Evolutionary conservation across 2,797 vertebrate genomes (phyloP), one percentile per base, ranked within the genome.

Genomic region (Synaphobranchus kaupii): DNA sequence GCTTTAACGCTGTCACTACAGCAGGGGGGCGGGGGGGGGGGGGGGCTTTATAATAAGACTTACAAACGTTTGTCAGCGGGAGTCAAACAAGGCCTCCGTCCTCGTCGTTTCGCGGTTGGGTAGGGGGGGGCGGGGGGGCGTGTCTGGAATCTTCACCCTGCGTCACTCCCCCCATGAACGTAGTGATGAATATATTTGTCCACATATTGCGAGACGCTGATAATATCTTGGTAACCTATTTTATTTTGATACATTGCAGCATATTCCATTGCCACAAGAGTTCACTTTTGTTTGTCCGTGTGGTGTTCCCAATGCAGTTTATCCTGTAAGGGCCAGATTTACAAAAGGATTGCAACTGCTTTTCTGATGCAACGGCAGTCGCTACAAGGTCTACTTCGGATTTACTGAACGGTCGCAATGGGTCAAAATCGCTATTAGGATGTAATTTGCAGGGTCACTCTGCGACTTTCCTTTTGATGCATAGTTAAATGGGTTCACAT

Each of bases 1-100:
- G 94, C 93, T 95, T 95, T 92, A 92, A 89, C 87, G 76, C 91
- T 90, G 92, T 92, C 92, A 92, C 84, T 50, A 89, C 47, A 87
- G 89, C 90, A 89, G 90, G 88, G 80, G 54, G 93, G 90, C 91
- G 90, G 90, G 87, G 88, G 88, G 58, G 39, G 17, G 22, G 15
- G 34, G 47, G n/a, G 66, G 76, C 47, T 31, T 85, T 48, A 82
- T 86, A 56, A 87, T 83, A 60, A 48, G 76, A 78, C 52, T 76
- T 76, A 85, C 83, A 63, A 81, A 85, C 68, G 63, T 82, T 83
- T 86, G 73, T 82, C 78, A 68, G 66, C 34, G 31, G 25, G 87
- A 81, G 84, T 81, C 58, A 84, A 48, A 76, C 47, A 22, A 82
- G 84, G 73, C 39, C 60, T 85, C 82, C 6, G 22, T 88, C 76